These are phyloP conservation scores for Sylvia atricapilla DNA, from an alignment of 2,113 vertebrate species.

Conservation along the genomic window DNA sequence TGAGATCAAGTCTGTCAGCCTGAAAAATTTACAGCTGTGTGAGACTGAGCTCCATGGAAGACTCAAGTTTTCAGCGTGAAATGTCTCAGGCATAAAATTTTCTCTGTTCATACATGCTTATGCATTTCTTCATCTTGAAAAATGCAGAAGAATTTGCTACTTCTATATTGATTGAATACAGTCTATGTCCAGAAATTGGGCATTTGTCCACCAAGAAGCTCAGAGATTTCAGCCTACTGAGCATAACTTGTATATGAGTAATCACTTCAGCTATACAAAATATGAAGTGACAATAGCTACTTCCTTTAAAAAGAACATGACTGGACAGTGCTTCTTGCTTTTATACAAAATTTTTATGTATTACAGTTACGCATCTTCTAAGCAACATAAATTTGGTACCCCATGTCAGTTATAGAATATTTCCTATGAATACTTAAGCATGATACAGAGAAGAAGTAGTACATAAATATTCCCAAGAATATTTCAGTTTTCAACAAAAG, in stretches of 20 bases:
- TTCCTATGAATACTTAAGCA: not conserved
- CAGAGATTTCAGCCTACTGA: not conserved
- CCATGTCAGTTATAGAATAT: not conserved
- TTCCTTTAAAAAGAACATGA: not conserved
- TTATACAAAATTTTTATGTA: not conserved
- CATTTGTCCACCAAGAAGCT: not conserved
- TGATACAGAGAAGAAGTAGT: not conserved
- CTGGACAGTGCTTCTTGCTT: not conserved
- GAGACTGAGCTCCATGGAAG: not conserved
- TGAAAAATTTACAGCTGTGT: not conserved
- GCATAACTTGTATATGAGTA: not conserved
- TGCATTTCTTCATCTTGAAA: not conserved
- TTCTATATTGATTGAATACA: not conserved
- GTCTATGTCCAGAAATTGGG: not conserved
- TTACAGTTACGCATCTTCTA: not conserved
- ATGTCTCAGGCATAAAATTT: not conserved
- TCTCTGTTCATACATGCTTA: not conserved
- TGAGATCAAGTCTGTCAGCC: not conserved
- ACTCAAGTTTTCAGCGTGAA: not conserved
- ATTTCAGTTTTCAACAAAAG: not conserved
- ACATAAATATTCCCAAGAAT: not conserved
- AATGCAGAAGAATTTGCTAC: not conserved
- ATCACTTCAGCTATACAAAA: not conserved
- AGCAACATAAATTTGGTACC: not conserved
- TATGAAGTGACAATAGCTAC: not conserved